These are phyloP conservation scores for Dasypolia templi DNA, from an alignment of 2,888 invertebrate genomes.

Conservation along the genomic window DNA sequence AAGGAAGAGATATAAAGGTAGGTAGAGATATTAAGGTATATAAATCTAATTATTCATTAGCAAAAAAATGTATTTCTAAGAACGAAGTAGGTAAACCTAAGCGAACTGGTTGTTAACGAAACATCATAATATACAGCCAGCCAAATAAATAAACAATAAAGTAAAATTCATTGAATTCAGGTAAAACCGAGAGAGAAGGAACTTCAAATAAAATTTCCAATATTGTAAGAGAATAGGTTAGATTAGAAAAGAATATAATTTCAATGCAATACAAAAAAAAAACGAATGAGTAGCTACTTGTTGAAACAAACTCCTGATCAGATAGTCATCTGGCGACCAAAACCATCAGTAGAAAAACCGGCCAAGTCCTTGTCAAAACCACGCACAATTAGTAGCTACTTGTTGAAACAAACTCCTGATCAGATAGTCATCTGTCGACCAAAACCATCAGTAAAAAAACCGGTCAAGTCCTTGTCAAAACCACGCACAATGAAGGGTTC, in stretches of 20 bases:
- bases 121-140: neutral
- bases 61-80: neutral
- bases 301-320: neutral
- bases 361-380: no score
- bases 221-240: neutral
- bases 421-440: neutral
- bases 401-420: neutral
- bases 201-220: neutral
- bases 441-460: neutral
- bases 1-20: slow-evolving; percentile 94
- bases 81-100: neutral
- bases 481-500: no score
- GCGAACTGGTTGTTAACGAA: neutral
- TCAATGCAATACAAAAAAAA: neutral
- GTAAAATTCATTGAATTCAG: neutral
- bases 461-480: no score
- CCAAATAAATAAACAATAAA: neutral
- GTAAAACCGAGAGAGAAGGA: neutral
- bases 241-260: neutral
- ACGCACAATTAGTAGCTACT: neutral
- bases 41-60: neutral
- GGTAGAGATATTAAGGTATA: slow-evolving; percentile 93
- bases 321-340: neutral
- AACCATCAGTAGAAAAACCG: neutral
- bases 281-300: neutral